Conservation (phyloP, 1,140 invertebrate species). For the Tribolium madens region DNA sequence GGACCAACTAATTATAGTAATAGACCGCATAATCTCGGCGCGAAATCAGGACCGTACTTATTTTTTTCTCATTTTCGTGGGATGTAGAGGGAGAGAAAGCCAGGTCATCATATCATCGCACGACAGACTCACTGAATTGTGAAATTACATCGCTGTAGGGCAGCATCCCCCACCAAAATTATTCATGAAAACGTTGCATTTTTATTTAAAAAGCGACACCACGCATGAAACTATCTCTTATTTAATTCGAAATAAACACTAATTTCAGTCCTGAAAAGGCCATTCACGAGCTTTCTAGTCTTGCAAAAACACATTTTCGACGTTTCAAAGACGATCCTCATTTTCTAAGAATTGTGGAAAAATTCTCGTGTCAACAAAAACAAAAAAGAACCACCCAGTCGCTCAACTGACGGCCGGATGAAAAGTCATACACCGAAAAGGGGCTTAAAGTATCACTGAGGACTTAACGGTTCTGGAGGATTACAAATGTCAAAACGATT, state of each 20-base stretch:
- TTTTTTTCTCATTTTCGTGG: neutral
- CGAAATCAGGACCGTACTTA: neutral
- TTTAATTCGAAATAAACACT: too few relatives aligned
- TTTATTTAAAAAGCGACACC: slow-evolving; percentile 23
- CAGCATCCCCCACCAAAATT: slow-evolving; percentile 36
- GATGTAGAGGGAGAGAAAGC: slow-evolving; percentile 3
- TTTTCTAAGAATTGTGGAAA: too few relatives aligned
- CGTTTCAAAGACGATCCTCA: too few relatives aligned
- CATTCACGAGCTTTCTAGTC: too few relatives aligned
- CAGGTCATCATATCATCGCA: slow-evolving; percentile 49
- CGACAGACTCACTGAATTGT: slow-evolving; percentile 51
- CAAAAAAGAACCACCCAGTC: neutral
- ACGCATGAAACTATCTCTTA: neutral
- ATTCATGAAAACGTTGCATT: slow-evolving; percentile 46
- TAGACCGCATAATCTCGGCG: neutral
- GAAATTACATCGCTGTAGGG: slow-evolving; percentile 52
- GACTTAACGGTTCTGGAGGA: slow-evolving; percentile 15
- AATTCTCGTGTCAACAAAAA: neutral
- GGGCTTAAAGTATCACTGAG: slow-evolving; percentile 24
- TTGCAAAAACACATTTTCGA: too few relatives aligned
- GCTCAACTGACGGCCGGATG: neutral
- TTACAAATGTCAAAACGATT: slow-evolving; percentile 31
- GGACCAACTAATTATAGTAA: slow-evolving; percentile 3
- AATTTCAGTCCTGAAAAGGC: too few relatives aligned
- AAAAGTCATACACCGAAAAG: slow-evolving; percentile 19